Percentiles rank a stretch among this genome's conserved stretches.
Evolutionary conservation across 2,888 invertebrate species (phyloP).

Genomic region (Endotricha flammealis): DNA sequence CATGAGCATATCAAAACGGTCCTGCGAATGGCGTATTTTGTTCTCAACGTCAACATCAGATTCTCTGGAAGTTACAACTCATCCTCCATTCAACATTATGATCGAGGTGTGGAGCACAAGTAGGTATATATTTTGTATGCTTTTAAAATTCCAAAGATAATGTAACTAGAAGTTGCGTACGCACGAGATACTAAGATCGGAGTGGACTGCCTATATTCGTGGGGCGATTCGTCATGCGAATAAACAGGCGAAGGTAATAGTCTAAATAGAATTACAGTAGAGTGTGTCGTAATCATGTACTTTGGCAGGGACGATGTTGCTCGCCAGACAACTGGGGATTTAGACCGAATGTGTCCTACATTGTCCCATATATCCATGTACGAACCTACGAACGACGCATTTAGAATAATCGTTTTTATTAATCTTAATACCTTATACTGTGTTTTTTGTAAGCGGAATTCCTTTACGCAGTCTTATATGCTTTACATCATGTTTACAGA

Average conservation of each 20-base stretch:
- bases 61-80: no score
- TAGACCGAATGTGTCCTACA: conserved; percentile 32
- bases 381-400: no score
- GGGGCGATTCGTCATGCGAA: conserved; percentile 70
- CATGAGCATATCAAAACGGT: no score
- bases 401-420: no score
- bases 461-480: no score
- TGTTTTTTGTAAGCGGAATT: no score
- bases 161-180: conserved; percentile 50
- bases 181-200: conserved; percentile 35
- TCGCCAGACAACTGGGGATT: conserved; percentile 46
- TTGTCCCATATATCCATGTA: no score
- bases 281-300: conserved; percentile 64
- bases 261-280: conserved; percentile 73
- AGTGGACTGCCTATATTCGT: conserved; percentile 42
- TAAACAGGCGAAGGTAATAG: conserved; percentile 75
- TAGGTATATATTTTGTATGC: conserved; percentile 33
- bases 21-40: no score
- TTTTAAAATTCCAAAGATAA: conserved; percentile 75
- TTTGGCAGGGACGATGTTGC: conserved; percentile 55
- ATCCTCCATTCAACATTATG: conserved; percentile 3
- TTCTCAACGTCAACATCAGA: no score
- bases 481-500: no score
- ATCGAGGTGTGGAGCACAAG: conserved; percentile 5
- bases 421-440: no score